Evolutionary conservation across 2,113 vertebrate species (phyloP), one percentile per base, ranked within the genome.

Genomic region (Lathamus discolor): DNA sequence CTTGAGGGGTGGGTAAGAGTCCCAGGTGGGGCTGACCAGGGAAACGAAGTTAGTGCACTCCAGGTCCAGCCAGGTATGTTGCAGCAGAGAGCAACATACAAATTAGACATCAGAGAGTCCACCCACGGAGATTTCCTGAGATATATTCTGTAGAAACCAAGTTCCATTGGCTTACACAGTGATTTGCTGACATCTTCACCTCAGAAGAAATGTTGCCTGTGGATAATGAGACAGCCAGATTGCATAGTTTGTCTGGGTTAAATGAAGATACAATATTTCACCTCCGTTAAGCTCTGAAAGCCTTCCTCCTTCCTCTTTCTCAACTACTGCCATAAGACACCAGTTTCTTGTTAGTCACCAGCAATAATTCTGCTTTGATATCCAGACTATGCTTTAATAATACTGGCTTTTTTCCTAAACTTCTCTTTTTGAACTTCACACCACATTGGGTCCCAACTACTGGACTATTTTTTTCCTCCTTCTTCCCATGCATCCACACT

Each of bases 31-130:
- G 11, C 29, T 81, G 64, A 33, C 6, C 44, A 62, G 37, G 24
- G 41, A 12, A 74, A 70, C 2, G 0, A 72, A 63, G 37, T 16
- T 8, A 12, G 4, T 22, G 29, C 0, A 0, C 48, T 68, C 48
- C 44, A 33, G 55, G 6, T 19, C 44, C 37, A 81, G 55, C 33
- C 49, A 41, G 31, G 13, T 8, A 29, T 17, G 14, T 39, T 81
- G 44, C 13, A 77, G 41, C 27, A 70, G 33, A 19, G 43, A 57
- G 10, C 11, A 41, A 35, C 11, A 7, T 12, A 51, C 17, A 7
- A 39, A 35, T 16, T 46, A 41, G 43, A 28, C n/a, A 35, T 17
- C 14, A 20, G 24, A 43, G 14, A 74, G 18, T 22, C 41, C 13
- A 41, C 43, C 23, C 67, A 9, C 0, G 11, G 37, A 35, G 17